Evolutionary conservation across 2,888 invertebrate genomes (phyloP).

Genomic region (Pollenia amentaria): DNA sequence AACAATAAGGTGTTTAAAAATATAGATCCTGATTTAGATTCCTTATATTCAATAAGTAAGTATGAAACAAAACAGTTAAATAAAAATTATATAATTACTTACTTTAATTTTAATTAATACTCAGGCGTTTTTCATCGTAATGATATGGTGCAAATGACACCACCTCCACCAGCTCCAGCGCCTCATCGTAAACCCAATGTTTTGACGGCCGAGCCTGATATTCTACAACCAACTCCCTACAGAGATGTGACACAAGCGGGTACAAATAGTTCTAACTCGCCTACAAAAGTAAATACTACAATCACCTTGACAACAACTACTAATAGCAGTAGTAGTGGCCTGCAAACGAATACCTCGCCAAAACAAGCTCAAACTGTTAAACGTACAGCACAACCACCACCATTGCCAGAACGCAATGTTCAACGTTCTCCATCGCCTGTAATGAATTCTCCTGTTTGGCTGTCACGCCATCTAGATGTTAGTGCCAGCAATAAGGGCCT

Average conservation of each 20-base stretch:
- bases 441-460: slow-evolving; percentile 88
- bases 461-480: slow-evolving; percentile 87
- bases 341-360: slow-evolving; percentile 69
- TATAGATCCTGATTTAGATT: slow-evolving; percentile 88
- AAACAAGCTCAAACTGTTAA: slow-evolving; percentile 75
- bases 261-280: slow-evolving; percentile 69
- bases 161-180: slow-evolving; percentile 91
- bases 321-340: slow-evolving; percentile 66
- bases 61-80: slow-evolving; percentile 43
- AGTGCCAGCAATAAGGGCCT: slow-evolving; percentile 78
- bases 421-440: slow-evolving; percentile 83
- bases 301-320: slow-evolving; percentile 73
- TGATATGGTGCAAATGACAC: slow-evolving; percentile 86
- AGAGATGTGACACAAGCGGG: slow-evolving; percentile 72
- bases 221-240: slow-evolving; percentile 75
- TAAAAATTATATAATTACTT: slow-evolving; percentile 2
- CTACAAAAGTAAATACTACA: slow-evolving; percentile 64
- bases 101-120: neutral
- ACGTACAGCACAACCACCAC: slow-evolving; percentile 80
- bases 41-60: slow-evolving; percentile 90
- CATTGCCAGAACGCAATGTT: slow-evolving; percentile 82
- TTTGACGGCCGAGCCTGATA: slow-evolving; percentile 75
- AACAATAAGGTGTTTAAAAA: slow-evolving; percentile 85
- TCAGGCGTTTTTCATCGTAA: slow-evolving; percentile 83
- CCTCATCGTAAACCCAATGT: slow-evolving; percentile 87